Conservation (phyloP, 2,888 invertebrate species). For the Drosophila hamatofila region DNA sequence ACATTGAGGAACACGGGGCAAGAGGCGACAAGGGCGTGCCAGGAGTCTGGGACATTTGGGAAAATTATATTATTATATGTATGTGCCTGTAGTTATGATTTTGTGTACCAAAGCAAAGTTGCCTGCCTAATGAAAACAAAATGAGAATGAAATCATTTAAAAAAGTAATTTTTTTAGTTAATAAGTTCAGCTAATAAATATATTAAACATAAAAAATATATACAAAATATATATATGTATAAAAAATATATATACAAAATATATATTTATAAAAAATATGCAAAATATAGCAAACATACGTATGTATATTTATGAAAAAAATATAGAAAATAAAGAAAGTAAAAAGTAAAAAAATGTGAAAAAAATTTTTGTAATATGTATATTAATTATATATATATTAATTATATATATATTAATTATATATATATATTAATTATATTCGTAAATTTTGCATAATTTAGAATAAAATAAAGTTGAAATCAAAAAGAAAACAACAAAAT, state of each 20-base stretch:
- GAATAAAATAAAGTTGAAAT: too few species aligned
- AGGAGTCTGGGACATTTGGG: constrained; percentile 1
- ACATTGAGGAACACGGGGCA: background rate
- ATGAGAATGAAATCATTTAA: background rate
- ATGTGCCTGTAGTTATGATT: constrained; percentile 21
- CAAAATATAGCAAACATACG: too few species aligned
- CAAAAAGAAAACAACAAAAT: too few species aligned
- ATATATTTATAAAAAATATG: background rate
- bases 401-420: too few species aligned
- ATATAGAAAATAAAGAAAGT: background rate
- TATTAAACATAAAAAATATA: background rate
- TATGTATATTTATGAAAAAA: background rate
- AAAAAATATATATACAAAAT: background rate
- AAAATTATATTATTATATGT: constrained; percentile 27
- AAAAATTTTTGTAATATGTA: too few species aligned
- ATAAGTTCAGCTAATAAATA: background rate
- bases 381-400: too few species aligned
- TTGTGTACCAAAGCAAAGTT: background rate
- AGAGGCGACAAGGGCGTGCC: background rate
- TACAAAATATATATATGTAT: background rate
- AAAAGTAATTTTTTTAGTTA: background rate
- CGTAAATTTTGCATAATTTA: too few species aligned
- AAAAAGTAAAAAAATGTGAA: too few species aligned
- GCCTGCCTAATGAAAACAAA: background rate
- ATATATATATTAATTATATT: too few species aligned